Evolutionary conservation across 2,888 invertebrate genomes (phyloP).

Genomic region (Fissipunctia ypsillon): DNA sequence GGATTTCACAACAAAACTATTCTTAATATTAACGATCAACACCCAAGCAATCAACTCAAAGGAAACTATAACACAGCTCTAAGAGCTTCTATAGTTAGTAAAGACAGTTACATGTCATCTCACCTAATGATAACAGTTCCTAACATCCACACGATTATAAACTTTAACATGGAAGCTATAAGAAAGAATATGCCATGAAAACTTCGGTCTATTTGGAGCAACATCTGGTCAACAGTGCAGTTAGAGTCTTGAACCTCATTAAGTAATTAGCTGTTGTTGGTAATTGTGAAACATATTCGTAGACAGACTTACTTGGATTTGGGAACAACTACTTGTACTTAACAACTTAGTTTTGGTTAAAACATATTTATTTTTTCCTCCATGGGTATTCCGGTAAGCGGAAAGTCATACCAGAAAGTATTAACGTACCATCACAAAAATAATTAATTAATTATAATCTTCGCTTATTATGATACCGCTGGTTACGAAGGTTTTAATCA

Average conservation of each 20-base stretch:
- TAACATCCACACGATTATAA: not conserved
- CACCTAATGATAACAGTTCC: slow-evolving; percentile 33
- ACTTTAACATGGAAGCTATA: not conserved
- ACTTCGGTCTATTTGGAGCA: slow-evolving; percentile 9
- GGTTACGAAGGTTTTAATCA: not conserved
- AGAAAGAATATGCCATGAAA: slow-evolving; percentile 11
- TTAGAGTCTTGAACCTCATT: slow-evolving; percentile 34
- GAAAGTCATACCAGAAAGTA: too few relatives aligned
- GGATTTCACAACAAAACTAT: not conserved
- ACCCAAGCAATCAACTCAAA: slow-evolving; percentile 8
- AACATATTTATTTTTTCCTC: slow-evolving; percentile 6
- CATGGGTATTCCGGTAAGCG: not conserved
- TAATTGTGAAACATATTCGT: slow-evolving; percentile 30
- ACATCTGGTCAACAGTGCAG: slow-evolving; percentile 54
- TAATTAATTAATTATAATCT: too few relatives aligned
- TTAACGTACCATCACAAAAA: not conserved
- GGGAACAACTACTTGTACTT: not conserved
- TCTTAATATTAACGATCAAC: not conserved
- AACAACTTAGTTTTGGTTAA: not conserved
- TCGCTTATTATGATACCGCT: not conserved
- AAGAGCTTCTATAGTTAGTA: slow-evolving; percentile 28
- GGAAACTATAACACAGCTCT: slow-evolving; percentile 18
- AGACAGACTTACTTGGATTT: slow-evolving; percentile 3
- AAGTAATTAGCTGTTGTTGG: slow-evolving; percentile 36
- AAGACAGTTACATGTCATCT: slow-evolving; percentile 24